phyloP scores from a whole-genome alignment of 35 echinoderm and acorn worm genomes.

The Hemicentrotus pulcherrimus region DNA sequence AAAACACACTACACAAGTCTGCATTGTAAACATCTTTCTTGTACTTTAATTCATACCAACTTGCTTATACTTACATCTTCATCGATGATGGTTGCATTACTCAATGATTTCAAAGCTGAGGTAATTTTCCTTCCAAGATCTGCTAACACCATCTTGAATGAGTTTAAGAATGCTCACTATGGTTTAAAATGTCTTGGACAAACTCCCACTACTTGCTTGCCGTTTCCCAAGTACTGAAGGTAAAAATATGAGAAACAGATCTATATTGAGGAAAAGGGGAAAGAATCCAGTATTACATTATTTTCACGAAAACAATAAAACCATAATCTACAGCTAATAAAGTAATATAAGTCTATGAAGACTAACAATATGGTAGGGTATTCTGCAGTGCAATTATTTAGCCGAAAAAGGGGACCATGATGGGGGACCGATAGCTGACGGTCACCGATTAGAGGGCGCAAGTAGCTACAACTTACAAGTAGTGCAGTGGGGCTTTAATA shows the following conservation, averaged over 20 bases:
- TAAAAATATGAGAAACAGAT: background rate
- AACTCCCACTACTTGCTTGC: background rate
- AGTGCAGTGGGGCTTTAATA: too few relatives aligned
- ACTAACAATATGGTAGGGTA: too few relatives aligned
- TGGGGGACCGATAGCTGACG: too few relatives aligned
- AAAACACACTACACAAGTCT: too few relatives aligned
- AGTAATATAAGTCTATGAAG: too few relatives aligned
- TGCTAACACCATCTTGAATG: slow-evolving; percentile 96
- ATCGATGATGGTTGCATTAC: slow-evolving; percentile 98
- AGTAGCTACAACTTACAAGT: too few relatives aligned
- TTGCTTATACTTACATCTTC: slow-evolving; percentile 89
- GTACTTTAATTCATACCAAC: background rate
- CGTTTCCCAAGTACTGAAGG: background rate
- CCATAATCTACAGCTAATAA: too few relatives aligned
- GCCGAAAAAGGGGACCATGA: too few relatives aligned
- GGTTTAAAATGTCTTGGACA: background rate
- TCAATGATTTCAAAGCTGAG: slow-evolving; percentile 85
- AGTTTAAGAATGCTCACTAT: background rate
- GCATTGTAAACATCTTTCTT: background rate
- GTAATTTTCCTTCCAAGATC: slow-evolving; percentile 98
- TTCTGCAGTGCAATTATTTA: too few relatives aligned
- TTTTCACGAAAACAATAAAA: too few relatives aligned
- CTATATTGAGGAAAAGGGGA: background rate
- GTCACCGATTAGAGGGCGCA: too few relatives aligned
- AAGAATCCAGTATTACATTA: too few relatives aligned